Evolutionary conservation across 2,888 invertebrate genomes (phyloP).

Genomic region (Clostera curtula): DNA sequence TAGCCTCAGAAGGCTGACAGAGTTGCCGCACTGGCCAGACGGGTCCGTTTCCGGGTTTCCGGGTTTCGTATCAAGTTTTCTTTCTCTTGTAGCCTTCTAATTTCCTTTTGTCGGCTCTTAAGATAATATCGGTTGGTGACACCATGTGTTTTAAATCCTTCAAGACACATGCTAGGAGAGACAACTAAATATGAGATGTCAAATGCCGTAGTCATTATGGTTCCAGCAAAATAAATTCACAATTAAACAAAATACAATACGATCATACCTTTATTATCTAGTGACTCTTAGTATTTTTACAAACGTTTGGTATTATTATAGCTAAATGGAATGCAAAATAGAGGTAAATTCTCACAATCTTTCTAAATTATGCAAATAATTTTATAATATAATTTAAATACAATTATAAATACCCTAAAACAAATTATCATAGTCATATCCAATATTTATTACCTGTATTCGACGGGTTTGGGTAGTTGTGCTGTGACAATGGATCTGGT

Average conservation of each 20-base stretch:
- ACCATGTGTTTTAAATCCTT: too few relatives aligned
- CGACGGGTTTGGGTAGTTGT: constrained; percentile 61
- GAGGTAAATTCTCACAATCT: constrained; percentile 58
- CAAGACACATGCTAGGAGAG: too few relatives aligned
- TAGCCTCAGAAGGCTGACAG: too few relatives aligned
- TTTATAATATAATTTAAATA: constrained; percentile 43
- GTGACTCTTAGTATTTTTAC: constrained; percentile 60
- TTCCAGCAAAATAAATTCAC: too few relatives aligned
- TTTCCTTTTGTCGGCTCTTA: too few relatives aligned
- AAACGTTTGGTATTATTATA: constrained; percentile 64
- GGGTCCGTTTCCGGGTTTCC: too few relatives aligned
- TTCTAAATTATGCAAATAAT: constrained; percentile 28
- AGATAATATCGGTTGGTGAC: too few relatives aligned
- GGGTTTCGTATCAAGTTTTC: too few relatives aligned
- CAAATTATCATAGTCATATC: constrained; percentile 49
- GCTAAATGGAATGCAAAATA: constrained; percentile 58
- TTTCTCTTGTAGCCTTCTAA: too few relatives aligned
- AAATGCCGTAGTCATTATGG: too few relatives aligned
- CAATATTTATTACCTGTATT: constrained; percentile 65
- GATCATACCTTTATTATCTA: constrained; percentile 40
- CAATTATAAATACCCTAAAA: constrained; percentile 27
- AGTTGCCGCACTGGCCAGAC: too few relatives aligned
- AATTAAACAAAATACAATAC: constrained; percentile 14
- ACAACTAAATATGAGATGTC: too few relatives aligned
- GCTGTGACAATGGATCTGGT: constrained; percentile 59